Conservation (phyloP, 2,888 invertebrate species). For the Morpho achilles region DNA sequence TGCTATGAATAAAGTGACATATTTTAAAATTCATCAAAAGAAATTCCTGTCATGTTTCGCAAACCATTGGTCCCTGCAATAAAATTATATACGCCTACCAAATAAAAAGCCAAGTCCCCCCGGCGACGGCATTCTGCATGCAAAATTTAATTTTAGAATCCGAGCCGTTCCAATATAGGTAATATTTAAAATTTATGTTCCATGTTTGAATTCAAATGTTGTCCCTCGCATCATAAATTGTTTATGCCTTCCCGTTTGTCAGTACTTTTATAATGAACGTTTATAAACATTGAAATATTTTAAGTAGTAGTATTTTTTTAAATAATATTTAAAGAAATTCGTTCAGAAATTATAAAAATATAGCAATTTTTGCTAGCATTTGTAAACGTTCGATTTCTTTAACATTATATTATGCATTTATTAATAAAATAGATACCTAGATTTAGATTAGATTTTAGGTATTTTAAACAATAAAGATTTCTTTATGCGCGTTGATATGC, state of each 20-base stretch:
- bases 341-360: too few relatives aligned
- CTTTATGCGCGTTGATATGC: too few relatives aligned
- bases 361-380: too few relatives aligned
- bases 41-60: slow-evolving; percentile 63
- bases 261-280: slow-evolving; percentile 24
- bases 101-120: slow-evolving; percentile 60
- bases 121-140: slow-evolving; percentile 66
- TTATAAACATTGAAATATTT: not conserved
- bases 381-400: too few relatives aligned
- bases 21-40: slow-evolving; percentile 36
- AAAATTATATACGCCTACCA: slow-evolving; percentile 79
- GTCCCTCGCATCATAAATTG: slow-evolving; percentile 58
- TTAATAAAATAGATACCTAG: too few relatives aligned
- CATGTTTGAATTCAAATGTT: slow-evolving; percentile 64
- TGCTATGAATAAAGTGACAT: slow-evolving; percentile 2
- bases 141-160: slow-evolving; percentile 78
- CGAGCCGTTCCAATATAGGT: slow-evolving; percentile 74
- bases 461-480: too few relatives aligned
- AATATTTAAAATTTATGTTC: slow-evolving; percentile 73
- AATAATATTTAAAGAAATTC: too few relatives aligned
- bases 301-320: too few relatives aligned
- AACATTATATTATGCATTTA: too few relatives aligned
- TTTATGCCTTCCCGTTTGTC: slow-evolving; percentile 35
- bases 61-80: slow-evolving; percentile 74
- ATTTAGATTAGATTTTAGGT: too few relatives aligned